These are phyloP conservation scores for Cephus sareptanus DNA, from an alignment of 2,888 invertebrate species.

Conservation along the genomic window DNA sequence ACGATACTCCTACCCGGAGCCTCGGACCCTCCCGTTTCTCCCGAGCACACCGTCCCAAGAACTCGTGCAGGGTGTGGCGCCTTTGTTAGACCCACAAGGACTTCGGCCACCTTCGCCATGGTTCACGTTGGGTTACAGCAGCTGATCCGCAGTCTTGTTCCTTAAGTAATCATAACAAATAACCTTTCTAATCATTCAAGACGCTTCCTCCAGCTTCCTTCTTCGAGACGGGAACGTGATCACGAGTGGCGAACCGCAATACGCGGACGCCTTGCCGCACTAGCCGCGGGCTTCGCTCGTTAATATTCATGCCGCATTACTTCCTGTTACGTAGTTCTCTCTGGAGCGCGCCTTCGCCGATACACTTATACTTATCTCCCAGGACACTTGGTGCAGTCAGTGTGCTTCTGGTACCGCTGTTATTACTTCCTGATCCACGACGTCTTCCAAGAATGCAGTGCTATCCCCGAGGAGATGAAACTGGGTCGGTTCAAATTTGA, in stretches of 20 bases:
- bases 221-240: no score
- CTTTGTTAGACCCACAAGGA: slow-evolving; percentile 7
- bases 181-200: no score
- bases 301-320: slow-evolving; percentile 53
- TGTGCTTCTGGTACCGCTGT: no score
- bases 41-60: slow-evolving; percentile 13
- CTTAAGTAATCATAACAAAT: no score
- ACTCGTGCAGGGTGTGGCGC: slow-evolving; percentile 17
- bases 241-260: neutral
- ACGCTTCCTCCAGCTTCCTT: no score
- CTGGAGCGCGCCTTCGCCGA: neutral
- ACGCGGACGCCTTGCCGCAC: slow-evolving; percentile 45
- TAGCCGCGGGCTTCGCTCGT: slow-evolving; percentile 48
- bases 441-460: neutral
- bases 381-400: no score
- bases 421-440: neutral
- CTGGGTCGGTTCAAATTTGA: neutral
- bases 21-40: slow-evolving; percentile 10
- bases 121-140: no score
- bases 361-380: neutral
- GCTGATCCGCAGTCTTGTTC: no score
- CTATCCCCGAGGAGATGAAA: neutral
- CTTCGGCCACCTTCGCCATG: no score
- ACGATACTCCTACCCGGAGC: slow-evolving; percentile 20
- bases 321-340: slow-evolving; percentile 26